A percentile compares a stretch with the other conserved stretches of the same genome.
phyloP scores from a whole-genome alignment of 2,888 invertebrate genomes.

The Didymodactylos carnosus region DNA sequence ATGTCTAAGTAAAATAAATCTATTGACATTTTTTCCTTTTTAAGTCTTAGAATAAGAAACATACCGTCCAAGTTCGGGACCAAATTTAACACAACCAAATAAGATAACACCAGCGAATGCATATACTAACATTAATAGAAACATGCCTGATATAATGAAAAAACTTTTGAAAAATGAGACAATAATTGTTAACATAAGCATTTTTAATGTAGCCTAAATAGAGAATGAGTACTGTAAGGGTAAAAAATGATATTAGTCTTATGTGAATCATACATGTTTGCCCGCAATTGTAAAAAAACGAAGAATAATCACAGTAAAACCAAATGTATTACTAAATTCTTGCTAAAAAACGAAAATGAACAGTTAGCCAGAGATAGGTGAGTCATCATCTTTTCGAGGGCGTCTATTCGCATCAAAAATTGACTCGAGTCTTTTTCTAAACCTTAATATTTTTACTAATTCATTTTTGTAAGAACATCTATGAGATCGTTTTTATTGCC shows the following conservation, averaged over 20 bases:
- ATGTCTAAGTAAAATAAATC: no score
- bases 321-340: slow-evolving; percentile 54
- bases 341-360: background rate
- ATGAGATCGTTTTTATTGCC: no score
- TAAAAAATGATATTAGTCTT: background rate
- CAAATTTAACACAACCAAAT: slow-evolving; percentile 96
- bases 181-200: slow-evolving; percentile 97
- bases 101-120: slow-evolving; percentile 92
- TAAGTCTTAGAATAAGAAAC: no score
- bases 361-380: no score
- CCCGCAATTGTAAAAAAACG: slow-evolving; percentile 98
- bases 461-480: no score
- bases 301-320: slow-evolving; percentile 88
- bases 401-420: no score
- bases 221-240: slow-evolving; percentile 13
- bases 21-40: no score
- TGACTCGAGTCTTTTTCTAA: no score
- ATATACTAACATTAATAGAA: slow-evolving; percentile 88
- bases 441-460: no score
- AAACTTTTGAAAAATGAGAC: slow-evolving; percentile 98
- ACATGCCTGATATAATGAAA: slow-evolving; percentile 99
- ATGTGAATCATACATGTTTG: slow-evolving; percentile 51
- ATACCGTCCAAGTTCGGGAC: slow-evolving; percentile 91
- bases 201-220: slow-evolving; percentile 66
- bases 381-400: no score